Conservation (phyloP, 2,797 vertebrate genomes). For the Lithobates sylvaticus region DNA sequence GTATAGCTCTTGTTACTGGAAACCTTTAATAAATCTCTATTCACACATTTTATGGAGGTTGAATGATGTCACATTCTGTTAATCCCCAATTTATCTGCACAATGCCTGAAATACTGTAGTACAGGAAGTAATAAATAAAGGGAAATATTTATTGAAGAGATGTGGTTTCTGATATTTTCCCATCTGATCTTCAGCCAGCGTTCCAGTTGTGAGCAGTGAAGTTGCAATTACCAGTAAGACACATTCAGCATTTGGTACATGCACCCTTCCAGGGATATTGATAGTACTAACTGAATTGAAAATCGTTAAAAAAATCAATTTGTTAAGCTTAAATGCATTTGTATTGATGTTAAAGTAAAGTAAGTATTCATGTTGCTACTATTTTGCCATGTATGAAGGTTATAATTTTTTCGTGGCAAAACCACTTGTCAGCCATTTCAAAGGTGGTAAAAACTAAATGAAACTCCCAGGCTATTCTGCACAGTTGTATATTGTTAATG, state of each 20-base stretch:
- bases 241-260: slow-evolving; percentile 14
- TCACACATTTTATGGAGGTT: slow-evolving; percentile 15
- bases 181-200: slow-evolving; percentile 17
- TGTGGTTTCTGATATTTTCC: slow-evolving; percentile 27
- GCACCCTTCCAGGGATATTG: not conserved
- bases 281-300: not conserved
- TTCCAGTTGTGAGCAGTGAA: slow-evolving; percentile 29
- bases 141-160: slow-evolving; percentile 19
- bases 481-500: too few relatives aligned
- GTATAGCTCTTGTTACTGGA: slow-evolving; percentile 17
- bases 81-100: slow-evolving; percentile 24
- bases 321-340: not conserved
- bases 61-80: slow-evolving; percentile 40
- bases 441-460: not conserved
- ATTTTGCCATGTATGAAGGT: slow-evolving; percentile 19
- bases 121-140: slow-evolving; percentile 45
- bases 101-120: not conserved
- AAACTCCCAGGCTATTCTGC: not conserved
- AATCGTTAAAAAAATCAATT: not conserved
- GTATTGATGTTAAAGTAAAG: not conserved
- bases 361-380: slow-evolving; percentile 32
- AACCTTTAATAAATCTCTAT: slow-evolving; percentile 28
- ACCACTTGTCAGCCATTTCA: not conserved
- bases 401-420: not conserved
- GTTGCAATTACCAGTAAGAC: slow-evolving; percentile 10